Evolutionary conservation across 1,140 invertebrate species (phyloP).

Genomic region (Antheraea pernyi): DNA sequence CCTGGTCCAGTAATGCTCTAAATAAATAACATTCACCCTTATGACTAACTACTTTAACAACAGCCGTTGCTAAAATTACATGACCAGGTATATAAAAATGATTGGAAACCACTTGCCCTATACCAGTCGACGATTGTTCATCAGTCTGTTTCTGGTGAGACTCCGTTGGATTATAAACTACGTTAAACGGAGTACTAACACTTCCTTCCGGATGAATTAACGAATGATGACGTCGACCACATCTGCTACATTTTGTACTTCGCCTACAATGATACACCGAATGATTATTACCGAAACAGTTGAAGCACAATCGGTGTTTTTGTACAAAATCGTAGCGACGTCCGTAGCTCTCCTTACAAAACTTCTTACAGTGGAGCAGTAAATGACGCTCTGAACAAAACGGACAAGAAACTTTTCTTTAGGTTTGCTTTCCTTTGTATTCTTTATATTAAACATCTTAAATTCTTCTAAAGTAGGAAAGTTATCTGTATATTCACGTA

Average conservation of each 20-base stretch:
- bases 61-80: too few species aligned
- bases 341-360: constrained; percentile 6
- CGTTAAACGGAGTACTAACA: background rate
- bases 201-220: constrained; percentile 14
- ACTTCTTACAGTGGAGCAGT: constrained; percentile 14
- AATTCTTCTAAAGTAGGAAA: constrained; percentile 16
- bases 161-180: background rate
- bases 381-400: constrained; percentile 16
- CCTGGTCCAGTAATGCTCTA: constrained; percentile 1
- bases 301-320: constrained; percentile 18
- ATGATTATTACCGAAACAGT: constrained; percentile 5
- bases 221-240: constrained; percentile 17
- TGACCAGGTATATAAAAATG: too few species aligned
- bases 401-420: constrained; percentile 10
- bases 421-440: background rate
- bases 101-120: background rate
- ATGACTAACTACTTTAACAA: too few species aligned
- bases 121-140: background rate
- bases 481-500: constrained; percentile 12
- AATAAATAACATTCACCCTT: background rate
- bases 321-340: constrained; percentile 10
- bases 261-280: constrained; percentile 9
- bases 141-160: constrained; percentile 6
- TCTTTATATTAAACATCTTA: too few species aligned
- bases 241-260: constrained; percentile 10